Evolutionary conservation across 1,140 invertebrate species (phyloP).

Genomic region (Battus philenor): DNA sequence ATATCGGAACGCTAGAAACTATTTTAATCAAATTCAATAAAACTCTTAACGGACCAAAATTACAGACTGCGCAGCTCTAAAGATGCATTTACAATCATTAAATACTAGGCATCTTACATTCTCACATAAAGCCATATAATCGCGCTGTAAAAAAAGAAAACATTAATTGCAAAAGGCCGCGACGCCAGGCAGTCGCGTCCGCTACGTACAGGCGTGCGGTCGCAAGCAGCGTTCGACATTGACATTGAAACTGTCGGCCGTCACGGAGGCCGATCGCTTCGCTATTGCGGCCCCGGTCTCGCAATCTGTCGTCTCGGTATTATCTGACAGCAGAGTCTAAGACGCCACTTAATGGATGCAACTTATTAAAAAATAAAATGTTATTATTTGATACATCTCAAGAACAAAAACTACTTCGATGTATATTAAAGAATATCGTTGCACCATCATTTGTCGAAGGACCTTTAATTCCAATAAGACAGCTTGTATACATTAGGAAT

Average conservation of each 20-base stretch:
- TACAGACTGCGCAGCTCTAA: slow-evolving; percentile 8
- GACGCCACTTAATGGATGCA: slow-evolving; percentile 1
- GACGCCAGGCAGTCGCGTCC: neutral
- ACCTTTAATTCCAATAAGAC: too few relatives aligned
- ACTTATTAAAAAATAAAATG: too few relatives aligned
- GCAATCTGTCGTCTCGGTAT: slow-evolving; percentile 20
- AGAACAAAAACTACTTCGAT: too few relatives aligned
- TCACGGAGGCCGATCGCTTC: slow-evolving; percentile 26
- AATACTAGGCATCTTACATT: neutral
- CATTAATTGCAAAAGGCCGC: neutral
- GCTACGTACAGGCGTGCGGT: slow-evolving; percentile 6
- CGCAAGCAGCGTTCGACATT: slow-evolving; percentile 25
- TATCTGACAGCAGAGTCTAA: slow-evolving; percentile 13
- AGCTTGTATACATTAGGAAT: too few relatives aligned
- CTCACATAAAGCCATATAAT: slow-evolving; percentile 1
- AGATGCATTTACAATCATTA: slow-evolving; percentile 10
- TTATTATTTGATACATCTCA: too few relatives aligned
- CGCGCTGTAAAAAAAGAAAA: slow-evolving; percentile 7
- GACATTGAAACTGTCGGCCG: slow-evolving; percentile 37
- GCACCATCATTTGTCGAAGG: too few relatives aligned
- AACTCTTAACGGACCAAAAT: slow-evolving; percentile 6
- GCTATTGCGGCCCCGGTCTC: slow-evolving; percentile 37
- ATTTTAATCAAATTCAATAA: neutral
- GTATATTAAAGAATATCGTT: too few relatives aligned
- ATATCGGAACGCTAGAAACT: too few relatives aligned